Evolutionary conservation across 2,797 vertebrate species (phyloP), one percentile per base, ranked within the genome.

Genomic region (Brachymystax lenok): DNA sequence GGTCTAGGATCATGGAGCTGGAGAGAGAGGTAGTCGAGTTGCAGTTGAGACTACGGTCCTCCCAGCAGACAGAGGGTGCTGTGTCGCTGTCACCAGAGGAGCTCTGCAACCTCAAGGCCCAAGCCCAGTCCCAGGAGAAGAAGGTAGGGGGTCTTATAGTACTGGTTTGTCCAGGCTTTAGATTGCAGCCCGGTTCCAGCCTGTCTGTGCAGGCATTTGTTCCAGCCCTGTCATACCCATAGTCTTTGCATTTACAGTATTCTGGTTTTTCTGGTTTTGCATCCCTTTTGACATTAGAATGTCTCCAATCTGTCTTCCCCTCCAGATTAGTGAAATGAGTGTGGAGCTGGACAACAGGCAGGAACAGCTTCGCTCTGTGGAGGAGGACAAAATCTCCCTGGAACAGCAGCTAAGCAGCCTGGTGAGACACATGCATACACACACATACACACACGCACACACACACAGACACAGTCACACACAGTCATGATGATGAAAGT

Each of bases 1-100:
- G 98, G 82, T 99, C 97, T 66, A 94, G 96, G 61, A 99, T 99
- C 89, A 99, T 99, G 98, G 98, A 99, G 87, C 93, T 99, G 86
- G 98, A 99, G 85, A 93, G 95, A 91, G 98, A 99, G 80, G 96
- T 96, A 77, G 83, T 93, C 0, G 97, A 98, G 74, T 94, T 99
- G 24, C 96, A 95, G 69, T 94, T 96, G 63, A 91, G 95, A 77
- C 89, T 99, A 5, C 94, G 96, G 78, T 94, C 96, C 59, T 95
- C 80, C 70, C 96, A 95, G 67, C 94, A 95, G 77, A 84, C 93
- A 0, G 93, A 93, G 84, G 91, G 90, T 1, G 84, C 90, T 0
- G 95, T 88, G 14, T 95, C 96, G 1, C 94, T 96, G 14, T 89
- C 96, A 63, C 87, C 97, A 66, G 95, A 97, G 83, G 96, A 98